phyloP scores from a whole-genome alignment of 2,113 vertebrate species.

The Scortum barcoo region DNA sequence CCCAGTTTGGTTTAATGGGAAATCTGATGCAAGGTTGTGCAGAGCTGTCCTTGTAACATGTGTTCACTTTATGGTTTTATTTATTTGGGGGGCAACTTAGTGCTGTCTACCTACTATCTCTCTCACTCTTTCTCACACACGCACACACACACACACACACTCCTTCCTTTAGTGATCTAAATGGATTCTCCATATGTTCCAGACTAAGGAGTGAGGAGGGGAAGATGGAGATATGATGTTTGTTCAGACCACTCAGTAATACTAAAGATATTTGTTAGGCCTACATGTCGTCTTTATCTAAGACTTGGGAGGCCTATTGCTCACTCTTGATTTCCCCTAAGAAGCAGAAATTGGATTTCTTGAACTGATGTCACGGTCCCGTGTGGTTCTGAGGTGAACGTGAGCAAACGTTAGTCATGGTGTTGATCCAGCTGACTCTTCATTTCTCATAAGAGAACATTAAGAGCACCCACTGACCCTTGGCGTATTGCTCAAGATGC shows the following conservation, averaged over 20 bases:
- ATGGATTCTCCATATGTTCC: conserved; percentile 47
- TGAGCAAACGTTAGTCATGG: conserved; percentile 74
- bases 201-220: conserved; percentile 37
- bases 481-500: conserved; percentile 61
- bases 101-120: conserved; percentile 41
- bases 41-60: conserved; percentile 60
- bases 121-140: conserved; percentile 14
- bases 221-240: conserved; percentile 59
- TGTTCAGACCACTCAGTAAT: conserved; percentile 65
- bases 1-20: conserved; percentile 61
- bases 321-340: conserved; percentile 75
- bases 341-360: conserved; percentile 66
- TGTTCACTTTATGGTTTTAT: conserved; percentile 60
- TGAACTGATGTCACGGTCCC: conserved; percentile 75
- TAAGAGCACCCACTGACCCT: conserved; percentile 60
- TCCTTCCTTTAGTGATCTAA: conserved; percentile 38
- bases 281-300: conserved; percentile 66
- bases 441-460: conserved; percentile 73
- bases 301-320: conserved; percentile 74
- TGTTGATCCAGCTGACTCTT: conserved; percentile 78
- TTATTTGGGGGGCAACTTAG: conserved; percentile 61
- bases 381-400: conserved; percentile 67
- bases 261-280: conserved; percentile 70
- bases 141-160: no score
- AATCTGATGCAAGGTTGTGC: conserved; percentile 73